Evolutionary conservation across 1,140 invertebrate species (phyloP), one percentile per base, ranked within the genome.

Genomic region (Papilio polytes): DNA sequence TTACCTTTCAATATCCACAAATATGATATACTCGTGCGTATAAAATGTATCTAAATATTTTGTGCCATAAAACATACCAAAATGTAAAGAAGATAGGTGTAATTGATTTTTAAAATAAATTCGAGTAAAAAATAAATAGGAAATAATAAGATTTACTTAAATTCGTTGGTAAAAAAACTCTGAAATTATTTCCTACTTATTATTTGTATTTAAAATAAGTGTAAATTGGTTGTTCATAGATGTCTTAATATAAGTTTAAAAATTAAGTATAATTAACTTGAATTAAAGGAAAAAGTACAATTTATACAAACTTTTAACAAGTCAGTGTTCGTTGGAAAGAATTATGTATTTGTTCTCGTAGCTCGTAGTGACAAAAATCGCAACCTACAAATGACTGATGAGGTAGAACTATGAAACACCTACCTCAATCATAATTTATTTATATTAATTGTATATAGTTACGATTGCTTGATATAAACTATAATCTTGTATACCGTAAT

Each of bases 61-160:
- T 84, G 85, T 86, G 85, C 85, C 85, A 86, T 86, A 84, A 82
- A 70, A 53, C 73, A 79, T 80, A 82, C 82, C 80, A 86, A 86
- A 85, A 84, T 76, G 82, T 81, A 44, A 82, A 83, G 81, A 70
- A 84, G 48, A 66, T 80, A 70, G 26, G 12, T 31, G 36, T 70
- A 15, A 70, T 70, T 31, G 20, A 36, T 31, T 66, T 66, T 26
- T 31, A 66, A 10, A 66, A 12, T 12, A 26, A 26, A 26, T 31
- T 66, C 10, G 12, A 66, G 63, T 66, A 31, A 31, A 70, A 70
- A 13, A 66, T 26, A 59, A 31, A 70, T 70, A 70, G 63, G 63
- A 70, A 31, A 70, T 70, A 31, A 70, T 18, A 31, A 70, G 3
- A 13, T 70, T 70, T 18, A 70, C 26, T 36, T 70, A 15, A 66